Evolutionary conservation across 2,113 vertebrate species (phyloP), one percentile per base, ranked within the genome.

Genomic region (Callorhinus ursinus): DNA sequence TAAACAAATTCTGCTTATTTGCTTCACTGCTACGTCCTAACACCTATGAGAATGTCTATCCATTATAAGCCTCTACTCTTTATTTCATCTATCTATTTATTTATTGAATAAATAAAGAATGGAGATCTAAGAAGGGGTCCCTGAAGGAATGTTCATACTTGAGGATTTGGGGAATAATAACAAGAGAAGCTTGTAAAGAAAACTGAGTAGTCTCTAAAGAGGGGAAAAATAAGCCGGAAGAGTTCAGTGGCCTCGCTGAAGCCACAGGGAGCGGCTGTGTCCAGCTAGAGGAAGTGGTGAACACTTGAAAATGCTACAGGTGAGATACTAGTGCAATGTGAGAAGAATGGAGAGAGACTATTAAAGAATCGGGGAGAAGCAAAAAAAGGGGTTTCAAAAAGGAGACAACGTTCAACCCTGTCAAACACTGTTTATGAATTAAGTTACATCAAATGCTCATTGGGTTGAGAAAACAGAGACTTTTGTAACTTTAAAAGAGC

Each of bases 281-380:
- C 15, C 84, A 91, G 91, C 28, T 65, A 7, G 2, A 95, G 83
- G 92, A 94, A 93, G 82, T 85, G 91, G 88, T 94, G 94, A 88
- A 85, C 88, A 79, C 21, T 15, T 21, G 55, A 71, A 86, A 83
- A 87, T 79, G 74, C 80, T 91, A 39, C 39, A 10, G 21, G 72
- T 3, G 22, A 93, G 22, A 22, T 19, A 51, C 39, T 26, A 39
- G 72, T 51, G 24, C 97, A 53, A 21, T 86, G 21, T 21, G n/a
- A 83, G 39, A 74, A 79, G 22, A 91, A 36, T 0, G 3, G 15
- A 71, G 61, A 59, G 31, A 93, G 13, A 80, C 10, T 33, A 21
- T 10, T 46, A 51, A 96, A 92, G 33, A 95, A 80, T 63, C 31
- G 86, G 28, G 12, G 42, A 72, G 69, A 88, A 55, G 7, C 51